Percentiles rank a stretch among this genome's conserved stretches.
phyloP scores from a whole-genome alignment of 2,888 invertebrate genomes.

The Protophormia terraenovae region DNA sequence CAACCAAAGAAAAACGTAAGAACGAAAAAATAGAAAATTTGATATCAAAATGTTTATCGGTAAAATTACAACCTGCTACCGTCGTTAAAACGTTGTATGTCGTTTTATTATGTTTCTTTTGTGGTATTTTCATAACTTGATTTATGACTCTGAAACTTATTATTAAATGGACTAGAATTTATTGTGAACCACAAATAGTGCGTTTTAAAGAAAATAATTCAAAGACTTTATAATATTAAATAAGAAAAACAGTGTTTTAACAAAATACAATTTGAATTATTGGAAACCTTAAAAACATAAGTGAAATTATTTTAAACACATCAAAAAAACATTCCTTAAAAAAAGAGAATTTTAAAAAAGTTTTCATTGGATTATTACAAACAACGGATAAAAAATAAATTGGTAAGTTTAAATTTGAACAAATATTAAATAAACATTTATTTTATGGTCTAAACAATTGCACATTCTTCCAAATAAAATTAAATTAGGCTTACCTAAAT shows the following conservation, averaged over 20 bases:
- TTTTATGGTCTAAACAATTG: too few species aligned
- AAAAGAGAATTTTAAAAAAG: neutral
- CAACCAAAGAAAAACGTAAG: neutral
- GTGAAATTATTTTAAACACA: neutral
- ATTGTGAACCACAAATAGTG: neutral
- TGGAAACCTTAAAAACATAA: neutral
- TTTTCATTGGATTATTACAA: slow-evolving; percentile 37
- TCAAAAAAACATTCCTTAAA: neutral
- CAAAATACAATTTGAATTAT: neutral
- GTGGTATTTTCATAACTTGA: slow-evolving; percentile 51
- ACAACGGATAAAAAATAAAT: neutral
- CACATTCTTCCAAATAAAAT: too few species aligned
- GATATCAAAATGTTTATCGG: slow-evolving; percentile 30
- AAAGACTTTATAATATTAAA: neutral
- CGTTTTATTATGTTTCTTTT: slow-evolving; percentile 8
- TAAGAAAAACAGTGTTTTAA: neutral
- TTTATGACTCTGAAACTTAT: slow-evolving; percentile 48
- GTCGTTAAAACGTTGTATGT: slow-evolving; percentile 53
- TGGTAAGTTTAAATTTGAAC: slow-evolving; percentile 32
- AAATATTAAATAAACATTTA: too few species aligned
- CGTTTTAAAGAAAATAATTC: neutral
- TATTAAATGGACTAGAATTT: slow-evolving; percentile 3
- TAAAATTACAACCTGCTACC: slow-evolving; percentile 65
- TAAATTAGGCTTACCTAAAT: too few species aligned
- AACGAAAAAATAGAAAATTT: neutral